Base-by-base conservation (phyloP, 1,140 invertebrate species). In the Drosophila arizonae region DNA sequence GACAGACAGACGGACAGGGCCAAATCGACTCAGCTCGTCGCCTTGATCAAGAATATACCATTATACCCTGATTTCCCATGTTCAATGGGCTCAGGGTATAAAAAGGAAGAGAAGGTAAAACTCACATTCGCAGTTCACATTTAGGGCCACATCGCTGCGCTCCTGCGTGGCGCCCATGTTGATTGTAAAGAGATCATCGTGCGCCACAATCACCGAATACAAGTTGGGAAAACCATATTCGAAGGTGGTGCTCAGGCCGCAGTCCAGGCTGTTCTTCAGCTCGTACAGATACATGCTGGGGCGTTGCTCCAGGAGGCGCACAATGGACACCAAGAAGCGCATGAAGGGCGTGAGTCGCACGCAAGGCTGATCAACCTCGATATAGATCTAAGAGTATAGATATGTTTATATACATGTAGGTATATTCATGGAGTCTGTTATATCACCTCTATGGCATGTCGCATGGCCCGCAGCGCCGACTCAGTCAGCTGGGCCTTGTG, bases 171-270 rank as follows among this genome's bases (percentile, higher is more conserved):
- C 45, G 11, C 79, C 82, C 33, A 64, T 60, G 48, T 78, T 80
- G 8, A 90, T 13, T 0, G 75, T 72, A 51, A 92, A 92, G 9
- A 94, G 92, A 75, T 94, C 93, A 8, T 93, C 91, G 28, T 95
- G 92, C 3, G 93, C 92, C 65, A 92, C 90, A n/a, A 95, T 88
- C 9, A 95, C 71, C 4, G 92, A 70, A 33, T 84, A 86, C 0
- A 93, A 56, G 67, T 92, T 93, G 0, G 93, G 92, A 76, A 92
- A 94, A 6, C 90, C 90, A 41, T 79, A 91, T 43, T 89, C 84
- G 70, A 91, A 91, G 1, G 85, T 87, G 17, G 77, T 78, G 10
- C 30, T 72, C 6, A 91, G 41, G 10, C 61, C 69, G 33, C 80
- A 88, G 24, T 90, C 69, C 46, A 91, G 39, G 6, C 71, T 67